Evolutionary conservation across 1,140 invertebrate species (phyloP), one percentile per base, ranked within the genome.

Genomic region (Aphelenchoides fujianensis): DNA sequence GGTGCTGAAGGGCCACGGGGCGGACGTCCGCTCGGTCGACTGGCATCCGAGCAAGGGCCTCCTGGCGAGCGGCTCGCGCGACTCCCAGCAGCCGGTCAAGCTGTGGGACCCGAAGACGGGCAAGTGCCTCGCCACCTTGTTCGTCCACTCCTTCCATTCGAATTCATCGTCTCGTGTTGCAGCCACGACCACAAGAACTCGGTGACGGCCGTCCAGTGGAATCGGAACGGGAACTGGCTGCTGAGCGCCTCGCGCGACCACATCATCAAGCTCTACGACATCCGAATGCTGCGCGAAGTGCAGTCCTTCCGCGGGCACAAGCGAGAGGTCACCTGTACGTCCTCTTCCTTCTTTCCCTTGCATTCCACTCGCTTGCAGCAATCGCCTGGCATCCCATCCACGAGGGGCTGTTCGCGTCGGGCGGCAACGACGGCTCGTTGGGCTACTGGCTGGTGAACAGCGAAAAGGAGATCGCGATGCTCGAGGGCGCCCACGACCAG

Each of bases 131-230:
- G 87, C 88, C 27, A 90, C 89, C 37, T 79, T 89, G 88, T 89
- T 85, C 84, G n/a, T n/a, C n/a, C n/a, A 70, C 1, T 54, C 31
- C 0, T 27, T 3, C 41, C 12, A 27, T 1, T 66, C 27, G 27
- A 68, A 62, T 68, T n/a, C 7, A 36, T 64, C 28, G 62, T 54
- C 23, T 32, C 52, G 75, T 72, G 76, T 83, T 85, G 16, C 78
- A 93, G 92, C 57, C 95, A 98, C 87, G 95, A 95, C n/a, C 97
- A 99, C 86, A 99, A 99, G 86, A 95, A 92, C 57, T 98, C 96
- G 3, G 96, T 98, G 0, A 98, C 98, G 93, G 94, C 98, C 85
- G 88, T 98, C 2, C 93, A 95, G 85, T 99, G 96, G 95, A 99
- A 99, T 86, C 90, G 91, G 63, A 99, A 99, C 88, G 97, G 97